Conservation (phyloP, 2,888 invertebrate species). For the Hypercompe scribonia region DNA sequence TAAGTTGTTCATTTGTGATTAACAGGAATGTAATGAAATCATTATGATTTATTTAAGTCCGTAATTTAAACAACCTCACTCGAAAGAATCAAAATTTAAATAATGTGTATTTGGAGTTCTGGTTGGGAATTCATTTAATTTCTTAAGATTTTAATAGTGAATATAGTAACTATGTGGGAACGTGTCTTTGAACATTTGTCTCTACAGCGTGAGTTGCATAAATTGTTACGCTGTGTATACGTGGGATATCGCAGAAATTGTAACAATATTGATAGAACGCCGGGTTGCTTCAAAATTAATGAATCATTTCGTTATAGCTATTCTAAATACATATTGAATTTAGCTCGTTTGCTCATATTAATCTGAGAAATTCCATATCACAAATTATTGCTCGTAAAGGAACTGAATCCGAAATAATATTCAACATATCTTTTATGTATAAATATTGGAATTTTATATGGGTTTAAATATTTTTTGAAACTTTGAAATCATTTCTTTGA, state of each 20-base stretch:
- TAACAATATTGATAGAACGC: not conserved
- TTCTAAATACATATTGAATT: not conserved
- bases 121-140: not conserved
- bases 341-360: not conserved
- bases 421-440: not conserved
- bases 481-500: not conserved
- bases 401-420: not conserved
- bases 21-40: too few species aligned
- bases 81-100: too few species aligned
- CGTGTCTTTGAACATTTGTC: too few species aligned
- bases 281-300: not conserved
- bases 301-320: not conserved
- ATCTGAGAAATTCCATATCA: not conserved
- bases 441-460: not conserved
- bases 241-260: constrained; percentile 2
- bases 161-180: not conserved
- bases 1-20: too few species aligned
- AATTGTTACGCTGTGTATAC: not conserved
- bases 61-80: too few species aligned
- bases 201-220: not conserved
- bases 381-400: not conserved
- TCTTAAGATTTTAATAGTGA: not conserved
- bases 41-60: too few species aligned
- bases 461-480: not conserved
- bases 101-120: too few species aligned